These are phyloP conservation scores for Deilephila porcellus DNA, from an alignment of 2,888 invertebrate species.

Conservation along the genomic window DNA sequence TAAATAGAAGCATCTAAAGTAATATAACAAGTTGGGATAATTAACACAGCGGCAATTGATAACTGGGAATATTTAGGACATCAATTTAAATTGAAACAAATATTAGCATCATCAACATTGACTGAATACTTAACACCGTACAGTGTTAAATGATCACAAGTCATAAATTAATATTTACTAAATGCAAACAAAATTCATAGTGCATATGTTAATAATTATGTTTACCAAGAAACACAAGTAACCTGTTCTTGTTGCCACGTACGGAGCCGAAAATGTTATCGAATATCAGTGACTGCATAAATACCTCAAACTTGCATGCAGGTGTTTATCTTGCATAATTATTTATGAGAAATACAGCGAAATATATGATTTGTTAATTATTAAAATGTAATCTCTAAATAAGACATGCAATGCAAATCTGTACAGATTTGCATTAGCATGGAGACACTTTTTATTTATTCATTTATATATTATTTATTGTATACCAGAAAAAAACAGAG, in stretches of 20 bases:
- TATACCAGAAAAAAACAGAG: no score
- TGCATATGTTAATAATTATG: neutral
- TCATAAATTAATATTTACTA: neutral
- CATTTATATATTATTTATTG: no score
- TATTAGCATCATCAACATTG: neutral
- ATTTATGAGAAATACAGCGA: neutral
- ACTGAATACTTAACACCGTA: neutral
- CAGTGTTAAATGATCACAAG: neutral
- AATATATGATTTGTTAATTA: neutral
- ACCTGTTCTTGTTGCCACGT: neutral
- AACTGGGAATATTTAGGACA: no score
- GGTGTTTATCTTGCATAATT: slow-evolving; percentile 10
- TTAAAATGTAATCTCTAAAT: no score
- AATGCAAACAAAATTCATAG: neutral
- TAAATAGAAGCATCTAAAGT: no score
- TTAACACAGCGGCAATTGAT: no score
- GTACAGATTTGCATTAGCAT: no score
- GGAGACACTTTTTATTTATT: no score
- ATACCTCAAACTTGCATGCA: slow-evolving; percentile 12
- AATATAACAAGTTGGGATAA: no score
- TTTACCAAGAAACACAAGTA: neutral
- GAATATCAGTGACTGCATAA: slow-evolving; percentile 1
- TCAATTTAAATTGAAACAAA: no score
- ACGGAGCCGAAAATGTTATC: neutral
- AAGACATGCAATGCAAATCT: no score